phyloP scores from a whole-genome alignment of 2,113 vertebrate species.

The Petaurus breviceps region DNA sequence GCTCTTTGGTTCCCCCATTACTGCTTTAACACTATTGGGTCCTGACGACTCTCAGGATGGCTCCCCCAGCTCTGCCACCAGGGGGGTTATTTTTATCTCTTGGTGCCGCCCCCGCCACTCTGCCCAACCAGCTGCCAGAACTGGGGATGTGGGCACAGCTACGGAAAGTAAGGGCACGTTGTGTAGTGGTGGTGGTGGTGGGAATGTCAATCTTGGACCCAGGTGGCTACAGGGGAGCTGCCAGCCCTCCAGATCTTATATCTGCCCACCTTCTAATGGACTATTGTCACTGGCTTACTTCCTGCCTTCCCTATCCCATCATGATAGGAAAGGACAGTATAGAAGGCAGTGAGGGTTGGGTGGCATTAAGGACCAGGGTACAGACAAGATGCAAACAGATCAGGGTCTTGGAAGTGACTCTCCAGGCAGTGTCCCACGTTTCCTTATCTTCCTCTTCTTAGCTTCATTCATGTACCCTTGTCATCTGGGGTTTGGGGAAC shows the following conservation, averaged over 20 bases:
- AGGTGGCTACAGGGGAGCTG: conserved; percentile 11
- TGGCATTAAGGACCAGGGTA: neutral
- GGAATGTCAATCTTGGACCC: neutral
- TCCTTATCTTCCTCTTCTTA: neutral
- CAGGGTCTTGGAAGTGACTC: neutral
- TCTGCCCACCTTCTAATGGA: neutral
- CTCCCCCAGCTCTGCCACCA: conserved; percentile 61
- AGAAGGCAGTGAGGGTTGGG: neutral
- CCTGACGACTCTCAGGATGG: conserved; percentile 57
- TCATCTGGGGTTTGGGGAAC: neutral
- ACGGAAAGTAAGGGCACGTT: conserved; percentile 35
- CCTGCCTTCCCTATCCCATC: neutral
- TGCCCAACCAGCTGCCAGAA: conserved; percentile 71
- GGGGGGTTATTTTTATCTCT: conserved; percentile 74
- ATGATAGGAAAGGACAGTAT: neutral
- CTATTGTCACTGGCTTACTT: neutral
- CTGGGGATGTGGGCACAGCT: conserved; percentile 48
- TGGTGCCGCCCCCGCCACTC: conserved; percentile 73
- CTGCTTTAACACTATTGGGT: conserved; percentile 61
- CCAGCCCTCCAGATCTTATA: neutral
- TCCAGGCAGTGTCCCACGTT: neutral
- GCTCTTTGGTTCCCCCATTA: neutral
- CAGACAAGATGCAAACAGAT: neutral
- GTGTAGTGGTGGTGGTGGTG: neutral
- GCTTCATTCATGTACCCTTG: neutral